Evolutionary conservation across 2,888 invertebrate species (phyloP).

Genomic region (Stramonita haemastoma): DNA sequence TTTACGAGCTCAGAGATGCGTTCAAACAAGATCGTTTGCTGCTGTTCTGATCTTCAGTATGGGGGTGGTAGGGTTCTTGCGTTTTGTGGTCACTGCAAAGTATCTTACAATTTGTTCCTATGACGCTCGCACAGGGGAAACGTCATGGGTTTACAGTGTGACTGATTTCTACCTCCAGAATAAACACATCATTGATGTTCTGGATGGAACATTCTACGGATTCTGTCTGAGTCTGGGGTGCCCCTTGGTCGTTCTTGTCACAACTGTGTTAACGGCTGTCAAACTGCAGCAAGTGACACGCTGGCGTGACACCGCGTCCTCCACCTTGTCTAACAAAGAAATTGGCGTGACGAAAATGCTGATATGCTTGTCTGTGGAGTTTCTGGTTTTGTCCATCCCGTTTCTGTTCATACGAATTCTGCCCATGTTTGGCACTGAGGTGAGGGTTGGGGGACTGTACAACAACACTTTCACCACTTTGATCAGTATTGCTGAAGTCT

Average conservation of each 20-base stretch:
- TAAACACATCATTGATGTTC: neutral
- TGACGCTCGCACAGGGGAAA: neutral
- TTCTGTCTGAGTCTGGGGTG: neutral
- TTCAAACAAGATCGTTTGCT: neutral
- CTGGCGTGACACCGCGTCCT: constrained; percentile 4
- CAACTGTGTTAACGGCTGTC: constrained; percentile 8
- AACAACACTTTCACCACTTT: neutral
- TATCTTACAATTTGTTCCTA: neutral
- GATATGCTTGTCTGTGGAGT: constrained; percentile 6
- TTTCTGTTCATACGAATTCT: neutral
- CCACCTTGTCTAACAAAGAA: neutral
- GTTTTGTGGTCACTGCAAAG: constrained; percentile 22
- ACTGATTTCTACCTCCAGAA: constrained; percentile 12
- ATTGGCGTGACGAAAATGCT: constrained; percentile 25
- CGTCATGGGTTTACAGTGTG: neutral
- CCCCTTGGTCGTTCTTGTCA: constrained; percentile 3
- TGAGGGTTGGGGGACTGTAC: neutral
- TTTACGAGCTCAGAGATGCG: neutral
- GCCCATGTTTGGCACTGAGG: neutral
- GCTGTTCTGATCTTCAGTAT: neutral
- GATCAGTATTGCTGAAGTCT: neutral
- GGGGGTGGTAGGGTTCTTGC: neutral
- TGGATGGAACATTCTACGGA: constrained; percentile 24
- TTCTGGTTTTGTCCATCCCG: constrained; percentile 13
- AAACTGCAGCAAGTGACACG: neutral